These are phyloP conservation scores for Nanorana parkeri DNA, from an alignment of 2,113 vertebrate genomes.

Conservation along the genomic window DNA sequence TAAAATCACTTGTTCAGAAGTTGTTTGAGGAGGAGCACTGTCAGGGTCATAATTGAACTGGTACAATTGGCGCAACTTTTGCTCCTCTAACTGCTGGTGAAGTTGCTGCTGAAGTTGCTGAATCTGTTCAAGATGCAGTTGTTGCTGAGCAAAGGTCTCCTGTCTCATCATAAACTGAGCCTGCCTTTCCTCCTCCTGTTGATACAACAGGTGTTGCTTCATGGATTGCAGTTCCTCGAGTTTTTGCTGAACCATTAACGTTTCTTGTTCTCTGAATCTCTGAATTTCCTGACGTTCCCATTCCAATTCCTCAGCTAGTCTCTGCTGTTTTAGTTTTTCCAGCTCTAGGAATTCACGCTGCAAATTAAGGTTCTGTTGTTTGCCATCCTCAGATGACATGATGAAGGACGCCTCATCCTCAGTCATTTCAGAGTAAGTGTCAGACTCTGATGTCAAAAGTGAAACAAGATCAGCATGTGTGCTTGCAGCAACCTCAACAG, in stretches of 20 bases:
- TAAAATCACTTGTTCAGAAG: slow-evolving; percentile 81
- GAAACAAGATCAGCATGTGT: slow-evolving; percentile 77
- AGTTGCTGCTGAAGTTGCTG: slow-evolving; percentile 95
- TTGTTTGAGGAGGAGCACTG: slow-evolving; percentile 73
- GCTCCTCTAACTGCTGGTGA: slow-evolving; percentile 92
- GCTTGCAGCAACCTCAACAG: slow-evolving; percentile 78
- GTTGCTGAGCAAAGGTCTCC: slow-evolving; percentile 92
- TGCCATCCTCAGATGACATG: slow-evolving; percentile 87
- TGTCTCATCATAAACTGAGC: slow-evolving; percentile 96
- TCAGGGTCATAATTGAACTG: slow-evolving; percentile 82
- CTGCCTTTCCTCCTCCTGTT: slow-evolving; percentile 95
- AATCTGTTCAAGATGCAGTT: slow-evolving; percentile 92
- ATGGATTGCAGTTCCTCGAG: slow-evolving; percentile 94
- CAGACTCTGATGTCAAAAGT: slow-evolving; percentile 83
- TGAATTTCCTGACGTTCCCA: slow-evolving; percentile 98
- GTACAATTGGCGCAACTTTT: slow-evolving; percentile 88
- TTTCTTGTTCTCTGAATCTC: slow-evolving; percentile 95
- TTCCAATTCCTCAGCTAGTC: slow-evolving; percentile 94
- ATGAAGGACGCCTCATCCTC: slow-evolving; percentile 87
- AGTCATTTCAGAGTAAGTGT: slow-evolving; percentile 84
- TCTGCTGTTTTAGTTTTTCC: slow-evolving; percentile 95
- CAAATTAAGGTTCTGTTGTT: slow-evolving; percentile 92
- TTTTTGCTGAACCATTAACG: slow-evolving; percentile 95
- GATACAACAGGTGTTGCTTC: slow-evolving; percentile 93
- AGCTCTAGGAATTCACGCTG: slow-evolving; percentile 94